Base-by-base conservation (phyloP, 2,888 invertebrate genomes). In the Exocentrus adspersus region DNA sequence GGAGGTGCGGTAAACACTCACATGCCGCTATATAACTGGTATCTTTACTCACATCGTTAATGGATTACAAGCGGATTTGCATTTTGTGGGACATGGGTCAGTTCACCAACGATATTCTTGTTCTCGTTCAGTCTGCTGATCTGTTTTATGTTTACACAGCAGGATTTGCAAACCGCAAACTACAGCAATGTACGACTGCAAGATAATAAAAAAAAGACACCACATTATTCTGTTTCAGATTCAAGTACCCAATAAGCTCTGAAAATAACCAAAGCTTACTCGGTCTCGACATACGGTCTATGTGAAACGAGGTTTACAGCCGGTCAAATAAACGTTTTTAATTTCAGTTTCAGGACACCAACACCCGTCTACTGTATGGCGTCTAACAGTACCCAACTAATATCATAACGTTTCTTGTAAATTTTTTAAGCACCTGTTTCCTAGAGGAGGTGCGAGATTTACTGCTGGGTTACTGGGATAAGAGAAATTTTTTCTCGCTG, bases 251-350 rank as follows among this genome's bases (percentile, higher is more conserved):
- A 53, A 21, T 20, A 32, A 20, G 12, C 20, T 12, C 21, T 37
- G 30, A 37, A 37, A 21, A 41, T 32, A 53, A 53, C 37, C 48
- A 48, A 48, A 14, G 28, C 28, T 24, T 41, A 53, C 42, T 53
- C 10, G 9, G 21, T 42, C 16, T 9, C 21, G 53, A 41, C 53
- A 53, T 53, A 24, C 53, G 37, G 53, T 53, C 19, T 41, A 37
- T 24, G 53, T 21, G 16, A 53, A 51, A 48, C 24, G 16, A 16
- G 30, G 20, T n/a, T 28, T 21, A n/a, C n/a, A 28, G 24, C 16
- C 21, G 19, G 32, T 17, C 20, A 51, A 19, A 19, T 17, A 51
- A 30, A 14, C 32, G 10, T 28, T 28, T 28, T 51, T 32, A 28
- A 28, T 48, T 48, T 48, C 14, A 14, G 9, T 12, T 30, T 48